Base-by-base conservation (phyloP, 2,888 invertebrate species). In the Stenodera caucasica region DNA sequence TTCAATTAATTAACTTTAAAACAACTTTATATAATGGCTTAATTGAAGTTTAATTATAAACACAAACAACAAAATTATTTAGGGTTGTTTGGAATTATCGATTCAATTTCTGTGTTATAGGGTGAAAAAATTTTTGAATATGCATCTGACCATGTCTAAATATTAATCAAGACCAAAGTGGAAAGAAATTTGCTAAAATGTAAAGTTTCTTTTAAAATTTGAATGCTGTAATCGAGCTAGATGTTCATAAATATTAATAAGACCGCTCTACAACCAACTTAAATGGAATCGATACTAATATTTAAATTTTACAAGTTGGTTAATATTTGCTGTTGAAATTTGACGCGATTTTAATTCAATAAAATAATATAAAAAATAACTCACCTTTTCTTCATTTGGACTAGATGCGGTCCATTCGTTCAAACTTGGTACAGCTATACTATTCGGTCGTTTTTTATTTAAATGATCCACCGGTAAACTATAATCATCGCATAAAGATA, bases 401-500 rank as follows among this genome's bases (percentile, higher is more conserved):
- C 83, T 84, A 29, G 84, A 82, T 57, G 82, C 72, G 54, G 80
- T 80, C 82, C 83, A 86, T 84, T 90, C 81, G 80, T 90, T 80
- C 81, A 86, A 82, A 75, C 83, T 78, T 78, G 88, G 83, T 76
- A 83, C 81, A 53, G 81, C 84, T 72, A 85, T 85, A 77, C 86
- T 80, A 82, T 88, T 81, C 81, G 90, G 80, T 82, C 90, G 78
- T 84, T 84, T 84, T 78, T 87, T 90, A 64, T 85, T 83, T 68
- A 92, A 88, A 80, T 91, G 90, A 81, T 93, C 93, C 72, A 92
- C 89, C 54, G 93, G 93, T 72, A 92, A 84, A 81, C 91, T 91
- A 82, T 93, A 93, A 81, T 93, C 92, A 77, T 93, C 92, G 81
- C 92, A 92, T 72, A 93, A 84, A 67, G 91, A 89, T 75, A 92